These are phyloP conservation scores for Pyrgilauda ruficollis DNA, from an alignment of 2,113 vertebrate species.

Conservation along the genomic window DNA sequence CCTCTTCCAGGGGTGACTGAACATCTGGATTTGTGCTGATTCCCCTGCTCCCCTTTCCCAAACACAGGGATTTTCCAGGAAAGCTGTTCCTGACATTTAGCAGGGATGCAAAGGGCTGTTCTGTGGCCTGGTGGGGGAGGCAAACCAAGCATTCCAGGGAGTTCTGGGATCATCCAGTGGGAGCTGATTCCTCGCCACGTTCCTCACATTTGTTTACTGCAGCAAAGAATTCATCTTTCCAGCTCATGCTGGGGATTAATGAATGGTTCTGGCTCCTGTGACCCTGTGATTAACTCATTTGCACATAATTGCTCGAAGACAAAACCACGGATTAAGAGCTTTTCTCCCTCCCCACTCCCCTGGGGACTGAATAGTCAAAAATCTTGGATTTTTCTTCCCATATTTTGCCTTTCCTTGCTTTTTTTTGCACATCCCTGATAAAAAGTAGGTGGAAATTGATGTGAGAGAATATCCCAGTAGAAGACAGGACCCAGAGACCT, in stretches of 20 bases:
- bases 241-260: slow-evolving; percentile 64
- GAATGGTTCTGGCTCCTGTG: slow-evolving; percentile 67
- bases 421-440: background rate
- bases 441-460: accelerated
- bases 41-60: background rate
- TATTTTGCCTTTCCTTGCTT: background rate
- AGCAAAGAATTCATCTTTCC: background rate
- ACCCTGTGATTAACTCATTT: slow-evolving; percentile 74
- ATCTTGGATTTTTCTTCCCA: background rate
- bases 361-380: background rate
- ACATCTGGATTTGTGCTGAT: background rate
- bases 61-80: background rate
- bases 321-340: slow-evolving; percentile 37
- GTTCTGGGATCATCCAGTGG: accelerated
- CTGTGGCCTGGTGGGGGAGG: no score
- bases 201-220: background rate
- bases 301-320: slow-evolving; percentile 67
- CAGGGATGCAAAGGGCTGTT: background rate
- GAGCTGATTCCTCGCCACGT: background rate
- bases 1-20: background rate
- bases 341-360: background rate
- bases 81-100: background rate
- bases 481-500: background rate
- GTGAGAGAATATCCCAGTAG: background rate
- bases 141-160: accelerated